Evolutionary conservation across 2,888 invertebrate species (phyloP).

Genomic region (Polietes domitor): DNA sequence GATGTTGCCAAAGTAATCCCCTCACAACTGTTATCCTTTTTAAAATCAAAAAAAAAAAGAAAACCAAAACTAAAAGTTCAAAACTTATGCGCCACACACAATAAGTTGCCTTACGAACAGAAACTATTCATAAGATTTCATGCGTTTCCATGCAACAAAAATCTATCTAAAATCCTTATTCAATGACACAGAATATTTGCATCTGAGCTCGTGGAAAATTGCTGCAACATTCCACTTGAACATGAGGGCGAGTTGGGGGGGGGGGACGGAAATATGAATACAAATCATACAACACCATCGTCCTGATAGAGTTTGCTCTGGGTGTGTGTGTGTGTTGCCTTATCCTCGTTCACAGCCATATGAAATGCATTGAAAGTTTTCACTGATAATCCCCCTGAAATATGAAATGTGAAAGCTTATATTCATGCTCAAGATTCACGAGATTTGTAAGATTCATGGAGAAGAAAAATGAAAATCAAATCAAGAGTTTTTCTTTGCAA

Average conservation of each 20-base stretch:
- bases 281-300: neutral
- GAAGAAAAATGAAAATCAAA: neutral
- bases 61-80: neutral
- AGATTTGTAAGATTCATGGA: neutral
- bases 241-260: too few relatives aligned
- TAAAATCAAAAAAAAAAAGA: neutral
- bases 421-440: neutral
- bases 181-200: conserved; percentile 5
- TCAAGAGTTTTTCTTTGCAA: too few relatives aligned
- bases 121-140: neutral
- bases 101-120: neutral
- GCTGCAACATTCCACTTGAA: neutral
- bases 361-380: neutral
- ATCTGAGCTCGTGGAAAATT: neutral
- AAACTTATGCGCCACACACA: neutral
- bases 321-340: neutral
- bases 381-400: neutral
- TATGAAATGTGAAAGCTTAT: conserved; percentile 9
- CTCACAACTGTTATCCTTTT: neutral
- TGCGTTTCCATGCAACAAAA: neutral
- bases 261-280: neutral
- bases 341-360: neutral
- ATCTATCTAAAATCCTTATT: neutral
- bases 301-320: neutral
- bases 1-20: neutral